Evolutionary conservation across 2,113 vertebrate species (phyloP).

Genomic region (Myotis brandtii): DNA sequence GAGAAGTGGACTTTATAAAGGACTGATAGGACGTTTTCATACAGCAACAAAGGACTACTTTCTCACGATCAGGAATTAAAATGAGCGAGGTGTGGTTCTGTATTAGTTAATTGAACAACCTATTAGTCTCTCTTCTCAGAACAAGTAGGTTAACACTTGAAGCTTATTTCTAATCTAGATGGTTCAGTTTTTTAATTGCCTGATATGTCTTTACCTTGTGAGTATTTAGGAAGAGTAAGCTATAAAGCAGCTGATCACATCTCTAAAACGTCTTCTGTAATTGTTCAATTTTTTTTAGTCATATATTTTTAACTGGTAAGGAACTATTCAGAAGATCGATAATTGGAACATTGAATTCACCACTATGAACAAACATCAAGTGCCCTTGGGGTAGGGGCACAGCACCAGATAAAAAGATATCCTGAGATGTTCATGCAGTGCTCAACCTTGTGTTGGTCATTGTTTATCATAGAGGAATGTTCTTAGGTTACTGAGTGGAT

Average conservation of each 20-base stretch:
- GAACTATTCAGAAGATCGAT: slow-evolving; percentile 6
- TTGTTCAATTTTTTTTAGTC: not conserved
- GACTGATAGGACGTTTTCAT: not conserved
- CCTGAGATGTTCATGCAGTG: not conserved
- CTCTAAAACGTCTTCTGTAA: not conserved
- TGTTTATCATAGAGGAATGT: not conserved
- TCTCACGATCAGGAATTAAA: not conserved
- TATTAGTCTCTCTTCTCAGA: not conserved
- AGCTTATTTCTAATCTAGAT: slow-evolving; percentile 46
- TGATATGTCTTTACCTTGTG: not conserved
- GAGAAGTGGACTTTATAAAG: not conserved
- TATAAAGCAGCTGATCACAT: not conserved
- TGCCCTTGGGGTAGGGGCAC: not conserved
- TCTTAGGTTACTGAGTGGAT: not conserved
- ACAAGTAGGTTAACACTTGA: slow-evolving; percentile 24
- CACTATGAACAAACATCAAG: not conserved
- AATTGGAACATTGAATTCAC: not conserved
- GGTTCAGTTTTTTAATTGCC: not conserved
- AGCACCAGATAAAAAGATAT: not conserved
- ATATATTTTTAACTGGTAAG: not conserved
- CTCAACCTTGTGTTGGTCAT: not conserved
- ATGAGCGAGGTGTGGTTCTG: not conserved
- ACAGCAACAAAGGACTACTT: not conserved
- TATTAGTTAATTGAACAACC: slow-evolving; percentile 15
- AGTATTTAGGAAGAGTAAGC: slow-evolving; percentile 39